These are phyloP conservation scores for Lophura nycthemera DNA, from an alignment of 2,113 vertebrate genomes.

Conservation along the genomic window DNA sequence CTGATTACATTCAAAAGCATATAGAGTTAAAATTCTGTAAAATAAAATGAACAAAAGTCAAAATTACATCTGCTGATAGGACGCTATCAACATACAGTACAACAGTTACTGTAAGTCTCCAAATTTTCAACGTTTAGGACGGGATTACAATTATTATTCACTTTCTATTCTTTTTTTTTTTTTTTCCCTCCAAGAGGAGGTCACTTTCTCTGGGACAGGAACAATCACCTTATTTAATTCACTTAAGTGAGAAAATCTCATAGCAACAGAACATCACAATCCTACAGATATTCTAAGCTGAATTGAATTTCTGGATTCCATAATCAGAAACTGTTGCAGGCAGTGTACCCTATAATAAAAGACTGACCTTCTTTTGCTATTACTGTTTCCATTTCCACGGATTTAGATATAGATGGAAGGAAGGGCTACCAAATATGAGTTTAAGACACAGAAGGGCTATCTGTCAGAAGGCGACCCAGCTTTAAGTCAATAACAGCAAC, in stretches of 20 bases:
- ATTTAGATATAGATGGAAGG: conserved; percentile 84
- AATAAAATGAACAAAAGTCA: background rate
- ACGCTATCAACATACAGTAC: no score
- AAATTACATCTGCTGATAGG: background rate
- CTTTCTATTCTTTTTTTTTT: background rate
- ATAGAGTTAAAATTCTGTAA: background rate
- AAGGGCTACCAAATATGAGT: conserved; percentile 82
- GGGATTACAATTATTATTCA: background rate
- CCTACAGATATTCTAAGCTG: background rate
- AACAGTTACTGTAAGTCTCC: background rate
- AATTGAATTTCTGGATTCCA: background rate
- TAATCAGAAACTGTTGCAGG: background rate
- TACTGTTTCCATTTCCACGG: background rate
- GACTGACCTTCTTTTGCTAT: background rate
- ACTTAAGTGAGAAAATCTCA: background rate
- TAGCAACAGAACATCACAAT: background rate
- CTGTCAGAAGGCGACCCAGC: conserved; percentile 87
- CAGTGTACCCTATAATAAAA: background rate
- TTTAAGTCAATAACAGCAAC: conserved; percentile 85
- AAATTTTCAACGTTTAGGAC: background rate
- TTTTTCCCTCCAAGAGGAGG: background rate
- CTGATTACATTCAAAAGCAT: background rate
- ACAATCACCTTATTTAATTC: background rate
- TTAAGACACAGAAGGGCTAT: conserved; percentile 86
- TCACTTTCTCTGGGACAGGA: background rate